Evolutionary conservation across 2,113 vertebrate genomes (phyloP).

Genomic region (Prolemur simus): DNA sequence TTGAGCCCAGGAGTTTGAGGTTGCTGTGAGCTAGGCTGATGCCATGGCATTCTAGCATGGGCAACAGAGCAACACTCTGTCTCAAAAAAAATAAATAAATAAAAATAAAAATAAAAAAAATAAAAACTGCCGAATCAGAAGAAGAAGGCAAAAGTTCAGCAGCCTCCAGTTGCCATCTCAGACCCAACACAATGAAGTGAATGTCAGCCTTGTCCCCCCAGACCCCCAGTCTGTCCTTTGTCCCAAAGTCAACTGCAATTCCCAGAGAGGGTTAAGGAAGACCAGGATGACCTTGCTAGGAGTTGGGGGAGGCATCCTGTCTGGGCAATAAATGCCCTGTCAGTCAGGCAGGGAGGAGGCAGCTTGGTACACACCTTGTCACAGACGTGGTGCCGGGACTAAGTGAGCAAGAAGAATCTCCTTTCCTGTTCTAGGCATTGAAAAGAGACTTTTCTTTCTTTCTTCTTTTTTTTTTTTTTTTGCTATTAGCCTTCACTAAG

Average conservation of each 20-base stretch:
- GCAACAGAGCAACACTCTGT: too few species aligned
- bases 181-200: not conserved
- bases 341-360: not conserved
- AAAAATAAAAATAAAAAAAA: too few species aligned
- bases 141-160: not conserved
- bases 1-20: too few species aligned
- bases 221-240: not conserved
- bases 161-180: not conserved
- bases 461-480: not conserved
- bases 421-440: not conserved
- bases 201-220: not conserved
- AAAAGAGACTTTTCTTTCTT: not conserved
- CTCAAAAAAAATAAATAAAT: too few species aligned
- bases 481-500: not conserved
- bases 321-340: constrained; percentile 10
- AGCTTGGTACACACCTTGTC: constrained; percentile 21
- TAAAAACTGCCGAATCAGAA: constrained; percentile 59
- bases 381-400: not conserved
- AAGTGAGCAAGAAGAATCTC: not conserved
- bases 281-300: not conserved
- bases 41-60: too few species aligned
- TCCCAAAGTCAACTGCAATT: not conserved
- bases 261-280: not conserved
- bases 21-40: too few species aligned
- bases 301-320: not conserved